These are phyloP conservation scores for Tetrapedia diversipes DNA, from an alignment of 2,888 invertebrate species.

Conservation along the genomic window DNA sequence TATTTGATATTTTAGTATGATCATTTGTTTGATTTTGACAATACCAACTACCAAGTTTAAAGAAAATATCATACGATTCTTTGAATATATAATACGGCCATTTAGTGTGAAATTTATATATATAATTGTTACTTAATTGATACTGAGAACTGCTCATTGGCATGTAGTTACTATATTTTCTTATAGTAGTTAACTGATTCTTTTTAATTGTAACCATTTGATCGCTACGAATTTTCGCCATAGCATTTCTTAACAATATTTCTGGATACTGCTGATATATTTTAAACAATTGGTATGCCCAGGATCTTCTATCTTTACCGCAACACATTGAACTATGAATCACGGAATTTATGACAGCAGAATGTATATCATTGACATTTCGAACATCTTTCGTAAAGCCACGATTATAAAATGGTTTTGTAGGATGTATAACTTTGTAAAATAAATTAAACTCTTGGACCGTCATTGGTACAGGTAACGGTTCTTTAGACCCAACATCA, in stretches of 20 bases:
- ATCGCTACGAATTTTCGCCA: constrained; percentile 85
- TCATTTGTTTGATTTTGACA: constrained; percentile 1
- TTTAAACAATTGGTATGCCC: constrained; percentile 87
- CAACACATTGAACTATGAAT: constrained; percentile 88
- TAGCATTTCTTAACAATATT: constrained; percentile 85
- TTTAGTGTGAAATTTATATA: constrained; percentile 83
- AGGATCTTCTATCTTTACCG: constrained; percentile 86
- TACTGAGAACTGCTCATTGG: constrained; percentile 84
- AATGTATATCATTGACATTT: constrained; percentile 84
- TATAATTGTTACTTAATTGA: constrained; percentile 81
- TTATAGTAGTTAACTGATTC: constrained; percentile 79
- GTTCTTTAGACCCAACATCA: constrained; percentile 74
- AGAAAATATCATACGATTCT: constrained; percentile 78
- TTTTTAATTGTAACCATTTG: constrained; percentile 86
- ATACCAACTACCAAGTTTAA: constrained; percentile 71
- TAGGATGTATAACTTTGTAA: constrained; percentile 78
- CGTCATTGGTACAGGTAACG: constrained; percentile 72
- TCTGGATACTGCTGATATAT: constrained; percentile 90
- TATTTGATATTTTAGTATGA: not conserved
- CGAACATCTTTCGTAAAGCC: constrained; percentile 81
- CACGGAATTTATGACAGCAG: constrained; percentile 85
- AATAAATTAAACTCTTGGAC: constrained; percentile 77
- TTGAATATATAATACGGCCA: constrained; percentile 83
- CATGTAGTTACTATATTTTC: constrained; percentile 82
- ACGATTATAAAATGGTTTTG: constrained; percentile 72